phyloP scores from a whole-genome alignment of 1,140 invertebrate genomes.

The Drosophila tristis region DNA sequence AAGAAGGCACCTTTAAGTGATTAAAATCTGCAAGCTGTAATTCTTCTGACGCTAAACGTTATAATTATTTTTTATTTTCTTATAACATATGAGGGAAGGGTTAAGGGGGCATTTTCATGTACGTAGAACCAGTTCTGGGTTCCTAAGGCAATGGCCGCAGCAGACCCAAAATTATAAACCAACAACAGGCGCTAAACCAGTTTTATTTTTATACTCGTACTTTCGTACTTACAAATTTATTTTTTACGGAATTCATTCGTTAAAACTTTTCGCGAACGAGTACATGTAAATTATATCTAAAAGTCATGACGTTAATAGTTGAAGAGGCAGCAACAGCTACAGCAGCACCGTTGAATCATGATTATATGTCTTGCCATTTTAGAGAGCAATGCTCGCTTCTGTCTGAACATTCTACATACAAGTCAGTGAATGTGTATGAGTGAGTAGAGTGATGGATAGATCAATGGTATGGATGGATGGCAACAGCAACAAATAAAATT shows the following conservation, averaged over 20 bases:
- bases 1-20: constrained; percentile 46
- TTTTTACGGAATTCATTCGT: constrained; percentile 14
- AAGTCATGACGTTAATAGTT: constrained; percentile 49
- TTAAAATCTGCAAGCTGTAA: constrained; percentile 45
- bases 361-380: constrained; percentile 70
- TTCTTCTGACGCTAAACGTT: constrained; percentile 35
- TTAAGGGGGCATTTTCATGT: constrained; percentile 7
- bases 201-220: constrained; percentile 13
- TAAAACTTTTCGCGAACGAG: no score
- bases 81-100: constrained; percentile 23
- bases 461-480: constrained; percentile 30
- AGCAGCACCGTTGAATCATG: constrained; percentile 34
- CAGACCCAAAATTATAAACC: constrained; percentile 31
- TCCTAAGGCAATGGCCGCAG: constrained; percentile 56
- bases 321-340: constrained; percentile 24
- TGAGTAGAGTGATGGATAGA: constrained; percentile 55
- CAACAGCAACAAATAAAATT: constrained; percentile 43
- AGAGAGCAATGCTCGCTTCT: constrained; percentile 65
- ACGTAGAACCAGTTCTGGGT: constrained; percentile 58
- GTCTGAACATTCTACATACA: constrained; percentile 3
- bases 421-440: constrained; percentile 16
- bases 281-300: no score
- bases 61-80: constrained; percentile 45
- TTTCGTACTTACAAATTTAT: constrained; percentile 1
- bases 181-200: constrained; percentile 29